Evolutionary conservation across 92 coral and sea anemone genomes (phyloP).

Genomic region (Phenganax marumi): DNA sequence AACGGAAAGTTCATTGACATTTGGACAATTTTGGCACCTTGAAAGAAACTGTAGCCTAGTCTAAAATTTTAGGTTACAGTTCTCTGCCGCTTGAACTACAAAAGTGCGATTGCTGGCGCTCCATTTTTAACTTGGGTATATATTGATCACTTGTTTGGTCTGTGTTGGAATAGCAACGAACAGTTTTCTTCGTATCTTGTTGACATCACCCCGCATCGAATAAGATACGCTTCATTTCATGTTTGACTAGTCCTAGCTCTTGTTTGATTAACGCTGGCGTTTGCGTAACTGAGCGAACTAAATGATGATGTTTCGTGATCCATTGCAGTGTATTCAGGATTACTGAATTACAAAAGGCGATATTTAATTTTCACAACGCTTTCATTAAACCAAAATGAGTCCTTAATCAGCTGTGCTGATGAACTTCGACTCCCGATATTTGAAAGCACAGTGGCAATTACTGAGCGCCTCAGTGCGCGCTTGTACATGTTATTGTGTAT

Average conservation of each 20-base stretch:
- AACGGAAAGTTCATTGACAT: constrained; percentile 18
- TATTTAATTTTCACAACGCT: constrained; percentile 40
- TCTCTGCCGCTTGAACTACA: neutral
- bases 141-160: constrained; percentile 4
- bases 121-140: constrained; percentile 5
- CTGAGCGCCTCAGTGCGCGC: constrained; percentile 5
- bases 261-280: constrained; percentile 35
- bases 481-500: neutral
- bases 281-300: constrained; percentile 14
- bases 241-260: constrained; percentile 10
- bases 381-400: constrained; percentile 40
- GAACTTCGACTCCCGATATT: neutral
- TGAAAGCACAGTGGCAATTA: constrained; percentile 33
- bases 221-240: constrained; percentile 22
- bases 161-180: constrained; percentile 2
- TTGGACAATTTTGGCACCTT: neutral
- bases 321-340: constrained; percentile 29
- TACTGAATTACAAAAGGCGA: constrained; percentile 39
- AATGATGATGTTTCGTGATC: constrained; percentile 2
- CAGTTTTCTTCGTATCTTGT: constrained; percentile 12
- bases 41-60: neutral
- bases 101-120: neutral
- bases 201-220: neutral
- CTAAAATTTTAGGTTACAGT: neutral
- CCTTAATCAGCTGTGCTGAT: constrained; percentile 32